Percentiles rank a stretch among this genome's conserved stretches.
These are phyloP conservation scores for Callorhinus ursinus DNA, from an alignment of 2,113 vertebrate genomes.

Conservation along the genomic window DNA sequence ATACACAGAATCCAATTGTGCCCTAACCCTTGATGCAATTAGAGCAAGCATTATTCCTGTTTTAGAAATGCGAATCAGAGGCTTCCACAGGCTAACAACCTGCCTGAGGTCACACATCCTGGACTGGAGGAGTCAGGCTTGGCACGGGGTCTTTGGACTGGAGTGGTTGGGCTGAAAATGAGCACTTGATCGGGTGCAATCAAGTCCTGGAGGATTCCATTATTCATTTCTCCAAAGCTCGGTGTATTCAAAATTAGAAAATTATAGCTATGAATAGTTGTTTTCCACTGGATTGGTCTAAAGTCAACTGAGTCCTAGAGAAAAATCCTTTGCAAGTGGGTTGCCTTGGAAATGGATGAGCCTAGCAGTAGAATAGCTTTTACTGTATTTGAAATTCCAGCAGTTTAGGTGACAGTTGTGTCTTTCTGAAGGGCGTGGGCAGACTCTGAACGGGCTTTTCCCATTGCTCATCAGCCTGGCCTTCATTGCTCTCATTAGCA, in stretches of 20 bases:
- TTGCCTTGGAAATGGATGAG: conserved; percentile 71
- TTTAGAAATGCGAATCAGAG: not conserved
- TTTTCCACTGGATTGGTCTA: conserved; percentile 72
- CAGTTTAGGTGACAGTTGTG: conserved; percentile 35
- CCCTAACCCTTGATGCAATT: not conserved
- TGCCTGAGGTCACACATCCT: not conserved
- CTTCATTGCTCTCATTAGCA: not conserved
- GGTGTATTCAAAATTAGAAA: conserved; percentile 70
- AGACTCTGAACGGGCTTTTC: conserved; percentile 19
- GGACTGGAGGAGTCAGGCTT: not conserved
- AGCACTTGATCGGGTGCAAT: not conserved
- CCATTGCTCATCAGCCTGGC: not conserved
- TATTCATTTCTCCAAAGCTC: conserved; percentile 57
- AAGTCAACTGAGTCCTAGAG: conserved; percentile 67
- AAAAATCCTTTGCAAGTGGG: conserved; percentile 56
- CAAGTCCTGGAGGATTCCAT: not conserved
- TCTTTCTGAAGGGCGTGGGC: conserved; percentile 41
- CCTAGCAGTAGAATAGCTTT: not conserved
- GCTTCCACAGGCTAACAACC: not conserved
- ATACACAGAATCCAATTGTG: not conserved
- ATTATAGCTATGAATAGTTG: conserved; percentile 66
- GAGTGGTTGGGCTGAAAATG: not conserved
- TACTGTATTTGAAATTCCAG: conserved; percentile 56
- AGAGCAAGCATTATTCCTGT: not conserved
- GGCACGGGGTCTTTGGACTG: not conserved